A percentile compares a stretch with the other conserved stretches of the same genome.
Conservation (phyloP, 1,140 invertebrate species). For the Fopius arisanus region DNA sequence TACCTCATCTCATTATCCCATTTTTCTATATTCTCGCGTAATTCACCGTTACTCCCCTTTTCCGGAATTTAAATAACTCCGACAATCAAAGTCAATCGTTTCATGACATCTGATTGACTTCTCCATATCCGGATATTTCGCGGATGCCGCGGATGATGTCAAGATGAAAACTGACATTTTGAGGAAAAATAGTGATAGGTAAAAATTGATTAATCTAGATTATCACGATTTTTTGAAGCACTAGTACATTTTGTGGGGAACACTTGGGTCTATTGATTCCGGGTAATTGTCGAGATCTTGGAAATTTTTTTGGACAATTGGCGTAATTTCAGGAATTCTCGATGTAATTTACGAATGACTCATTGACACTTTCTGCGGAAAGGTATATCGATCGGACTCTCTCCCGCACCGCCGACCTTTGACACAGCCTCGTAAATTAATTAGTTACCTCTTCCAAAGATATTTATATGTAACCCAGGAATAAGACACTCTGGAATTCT, state of each 20-base stretch:
- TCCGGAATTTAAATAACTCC: background rate
- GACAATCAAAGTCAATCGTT: background rate
- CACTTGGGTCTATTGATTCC: no score
- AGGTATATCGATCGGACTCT: background rate
- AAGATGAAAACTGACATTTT: background rate
- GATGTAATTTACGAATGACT: background rate
- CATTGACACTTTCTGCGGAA: background rate
- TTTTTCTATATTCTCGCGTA: background rate
- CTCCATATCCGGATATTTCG: background rate
- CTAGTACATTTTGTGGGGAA: no score
- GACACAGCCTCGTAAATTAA: slow-evolving; percentile 2
- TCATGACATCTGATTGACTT: background rate
- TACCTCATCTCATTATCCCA: background rate
- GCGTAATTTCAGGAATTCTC: background rate
- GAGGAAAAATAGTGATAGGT: background rate
- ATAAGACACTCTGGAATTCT: background rate
- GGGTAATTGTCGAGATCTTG: no score
- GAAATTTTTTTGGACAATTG: background rate
- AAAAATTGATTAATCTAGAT: background rate
- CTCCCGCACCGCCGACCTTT: background rate
- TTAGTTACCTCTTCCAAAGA: background rate
- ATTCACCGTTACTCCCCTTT: background rate
- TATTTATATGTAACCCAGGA: background rate
- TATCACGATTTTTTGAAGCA: no score
- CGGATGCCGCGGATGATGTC: background rate